A percentile compares a stretch with the other conserved stretches of the same genome.
Evolutionary conservation across 1,140 invertebrate genomes (phyloP).

Genomic region (Rhopalosiphum padi): DNA sequence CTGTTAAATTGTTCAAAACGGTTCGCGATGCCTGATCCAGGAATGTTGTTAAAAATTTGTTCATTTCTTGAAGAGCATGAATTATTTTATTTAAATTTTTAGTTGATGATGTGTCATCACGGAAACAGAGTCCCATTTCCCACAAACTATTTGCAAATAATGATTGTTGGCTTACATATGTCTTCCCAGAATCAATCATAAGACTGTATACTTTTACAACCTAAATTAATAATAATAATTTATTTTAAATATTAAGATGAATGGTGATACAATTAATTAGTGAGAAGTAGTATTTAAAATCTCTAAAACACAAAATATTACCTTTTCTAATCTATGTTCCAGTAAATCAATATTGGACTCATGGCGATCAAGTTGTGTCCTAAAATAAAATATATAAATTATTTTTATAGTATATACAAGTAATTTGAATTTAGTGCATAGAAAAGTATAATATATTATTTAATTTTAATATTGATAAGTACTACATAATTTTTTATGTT

Average conservation of each 20-base stretch:
- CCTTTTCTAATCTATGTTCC: slow-evolving; percentile 87
- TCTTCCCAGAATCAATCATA: slow-evolving; percentile 88
- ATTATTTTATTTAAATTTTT: slow-evolving; percentile 76
- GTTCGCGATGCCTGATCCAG: slow-evolving; percentile 90
- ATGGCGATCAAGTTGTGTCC: slow-evolving; percentile 81
- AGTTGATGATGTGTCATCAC: slow-evolving; percentile 74
- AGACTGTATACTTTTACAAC: slow-evolving; percentile 81
- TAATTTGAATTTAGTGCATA: background rate
- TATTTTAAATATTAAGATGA: background rate
- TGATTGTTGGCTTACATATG: slow-evolving; percentile 84
- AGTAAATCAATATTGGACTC: slow-evolving; percentile 84
- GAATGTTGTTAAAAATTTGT: slow-evolving; percentile 88
- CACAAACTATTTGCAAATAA: slow-evolving; percentile 83
- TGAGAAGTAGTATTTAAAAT: background rate
- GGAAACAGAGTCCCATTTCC: slow-evolving; percentile 81
- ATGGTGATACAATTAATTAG: background rate
- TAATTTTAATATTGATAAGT: background rate
- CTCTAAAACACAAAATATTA: slow-evolving; percentile 61
- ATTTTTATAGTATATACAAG: background rate
- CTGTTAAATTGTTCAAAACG: slow-evolving; percentile 84
- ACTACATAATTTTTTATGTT: too few species aligned
- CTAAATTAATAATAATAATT: slow-evolving; percentile 63
- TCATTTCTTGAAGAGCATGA: slow-evolving; percentile 83
- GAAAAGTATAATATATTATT: background rate
- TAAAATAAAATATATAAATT: slow-evolving; percentile 65